A percentile compares a stretch with the other conserved stretches of the same genome.
Evolutionary conservation across 2,797 vertebrate genomes (phyloP).

Genomic region (Epinephelus coioides): DNA sequence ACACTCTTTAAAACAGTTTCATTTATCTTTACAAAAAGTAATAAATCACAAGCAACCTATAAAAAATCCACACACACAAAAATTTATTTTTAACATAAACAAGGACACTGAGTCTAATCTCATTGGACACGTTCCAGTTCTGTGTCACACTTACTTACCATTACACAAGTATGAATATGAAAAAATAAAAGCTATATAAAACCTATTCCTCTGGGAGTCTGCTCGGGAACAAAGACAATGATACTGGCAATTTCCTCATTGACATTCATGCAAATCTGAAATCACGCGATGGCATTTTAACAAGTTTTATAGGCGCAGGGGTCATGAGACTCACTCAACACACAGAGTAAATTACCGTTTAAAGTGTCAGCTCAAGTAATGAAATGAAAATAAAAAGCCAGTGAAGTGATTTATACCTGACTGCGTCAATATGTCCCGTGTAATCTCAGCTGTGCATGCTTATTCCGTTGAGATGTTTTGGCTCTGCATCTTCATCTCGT

Average conservation of each 20-base stretch:
- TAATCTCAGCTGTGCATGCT: neutral
- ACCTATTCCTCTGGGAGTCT: conserved; percentile 64
- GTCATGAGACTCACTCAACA: conserved; percentile 44
- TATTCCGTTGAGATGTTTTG: neutral
- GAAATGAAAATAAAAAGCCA: conserved; percentile 34
- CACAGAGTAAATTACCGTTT: conserved; percentile 47
- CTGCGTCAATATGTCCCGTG: conserved; percentile 25
- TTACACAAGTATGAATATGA: conserved; percentile 39
- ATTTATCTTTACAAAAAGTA: conserved; percentile 31
- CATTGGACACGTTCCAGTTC: conserved; percentile 64
- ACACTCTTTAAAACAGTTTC: neutral
- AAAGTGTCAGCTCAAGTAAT: conserved; percentile 54
- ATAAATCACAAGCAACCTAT: conserved; percentile 39
- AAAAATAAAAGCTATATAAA: conserved; percentile 70
- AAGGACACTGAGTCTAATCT: conserved; percentile 74
- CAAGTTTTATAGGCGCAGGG: conserved; percentile 51
- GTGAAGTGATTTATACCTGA: conserved; percentile 42
- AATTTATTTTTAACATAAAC: conserved; percentile 63
- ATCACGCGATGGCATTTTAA: conserved; percentile 57
- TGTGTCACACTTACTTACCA: conserved; percentile 74
- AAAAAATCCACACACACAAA: neutral
- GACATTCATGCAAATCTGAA: conserved; percentile 70
- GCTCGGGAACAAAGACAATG: conserved; percentile 63
- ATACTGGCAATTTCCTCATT: conserved; percentile 59
- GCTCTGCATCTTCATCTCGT: neutral